Conservation (phyloP, 2,888 invertebrate species). For the Ormia ochracea region DNA sequence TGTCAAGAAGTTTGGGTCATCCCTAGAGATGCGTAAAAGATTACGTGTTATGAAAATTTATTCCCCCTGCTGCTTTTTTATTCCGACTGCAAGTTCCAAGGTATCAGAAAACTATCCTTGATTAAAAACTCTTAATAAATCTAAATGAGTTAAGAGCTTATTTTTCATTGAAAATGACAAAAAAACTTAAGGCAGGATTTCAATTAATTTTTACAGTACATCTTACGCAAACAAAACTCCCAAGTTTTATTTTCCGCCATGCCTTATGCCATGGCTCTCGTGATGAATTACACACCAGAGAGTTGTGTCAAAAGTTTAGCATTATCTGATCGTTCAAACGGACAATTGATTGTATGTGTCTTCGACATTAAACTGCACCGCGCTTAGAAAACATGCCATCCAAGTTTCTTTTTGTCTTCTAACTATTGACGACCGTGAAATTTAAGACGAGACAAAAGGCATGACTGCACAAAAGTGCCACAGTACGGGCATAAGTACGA, state of each 20-base stretch:
- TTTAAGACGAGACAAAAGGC: constrained; percentile 55
- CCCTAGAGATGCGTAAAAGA: too few species aligned
- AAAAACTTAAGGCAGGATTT: not conserved
- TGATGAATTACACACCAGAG: constrained; percentile 60
- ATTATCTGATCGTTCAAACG: constrained; percentile 31
- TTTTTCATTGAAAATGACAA: not conserved
- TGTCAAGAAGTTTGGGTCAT: too few species aligned
- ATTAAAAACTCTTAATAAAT: too few species aligned
- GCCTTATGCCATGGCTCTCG: constrained; percentile 43
- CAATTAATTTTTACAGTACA: not conserved
- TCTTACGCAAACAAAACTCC: constrained; percentile 24
- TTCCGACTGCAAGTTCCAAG: too few species aligned
- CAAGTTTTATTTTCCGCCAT: constrained; percentile 32
- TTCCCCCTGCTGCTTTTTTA: too few species aligned
- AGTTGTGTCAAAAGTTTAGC: constrained; percentile 56
- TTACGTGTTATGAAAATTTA: too few species aligned
- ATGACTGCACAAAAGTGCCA: constrained; percentile 34
- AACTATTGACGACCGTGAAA: constrained; percentile 60
- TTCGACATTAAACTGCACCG: constrained; percentile 6
- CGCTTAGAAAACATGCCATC: not conserved
- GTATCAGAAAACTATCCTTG: too few species aligned
- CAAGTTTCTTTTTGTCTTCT: constrained; percentile 40
- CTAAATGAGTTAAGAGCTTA: too few species aligned
- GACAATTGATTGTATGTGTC: not conserved
- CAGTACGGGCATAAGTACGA: constrained; percentile 27